Base-by-base conservation (phyloP, 2,113 vertebrate genomes). In the Euleptes europaea region DNA sequence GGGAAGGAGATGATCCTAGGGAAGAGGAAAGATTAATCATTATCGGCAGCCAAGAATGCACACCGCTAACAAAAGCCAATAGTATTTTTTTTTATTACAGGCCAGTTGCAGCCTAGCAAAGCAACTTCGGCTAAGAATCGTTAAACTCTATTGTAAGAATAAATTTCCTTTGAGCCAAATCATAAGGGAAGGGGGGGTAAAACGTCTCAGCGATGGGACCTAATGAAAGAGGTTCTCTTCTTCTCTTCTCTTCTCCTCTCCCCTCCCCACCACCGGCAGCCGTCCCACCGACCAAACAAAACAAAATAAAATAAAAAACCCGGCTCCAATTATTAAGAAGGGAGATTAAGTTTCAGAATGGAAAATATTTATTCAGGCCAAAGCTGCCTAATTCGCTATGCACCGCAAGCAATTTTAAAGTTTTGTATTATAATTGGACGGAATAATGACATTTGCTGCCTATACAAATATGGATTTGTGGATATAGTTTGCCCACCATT, bases 311-410 rank as follows among this genome's bases (percentile, higher is more conserved):
- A 90, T 81, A 91, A 95, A 84, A 93, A 94, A 90, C n/a, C n/a
- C 66, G 63, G 76, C 87, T 94, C 92, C 92, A 88, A 91, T 95
- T 94, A 93, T 92, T 87, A 94, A 94, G 74, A 88, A 80, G 93
- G 72, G 84, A 94, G 90, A 95, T 93, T 93, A 89, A 86, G 87
- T 92, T 95, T 91, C 92, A 88, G 90, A 80, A 78, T 51, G 89
- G 88, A 89, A 95, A 96, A 94, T 95, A 95, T 94, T 95, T 95
- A 93, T 91, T 94, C 91, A 92, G 88, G 88, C 89, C 92, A 93
- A 95, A 95, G 90, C 88, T 90, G 85, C 91, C 94, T 88, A 42
- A 94, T 95, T 96, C 94, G 92, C 93, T 92, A 95, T 90, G 89
- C 93, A 72, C 88, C 89, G 92, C 93, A 92, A 94, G 95, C 94